Percentiles rank a stretch among this genome's conserved stretches.
Conservation (phyloP, 2,113 vertebrate species). For the Solenodon paradoxus region DNA sequence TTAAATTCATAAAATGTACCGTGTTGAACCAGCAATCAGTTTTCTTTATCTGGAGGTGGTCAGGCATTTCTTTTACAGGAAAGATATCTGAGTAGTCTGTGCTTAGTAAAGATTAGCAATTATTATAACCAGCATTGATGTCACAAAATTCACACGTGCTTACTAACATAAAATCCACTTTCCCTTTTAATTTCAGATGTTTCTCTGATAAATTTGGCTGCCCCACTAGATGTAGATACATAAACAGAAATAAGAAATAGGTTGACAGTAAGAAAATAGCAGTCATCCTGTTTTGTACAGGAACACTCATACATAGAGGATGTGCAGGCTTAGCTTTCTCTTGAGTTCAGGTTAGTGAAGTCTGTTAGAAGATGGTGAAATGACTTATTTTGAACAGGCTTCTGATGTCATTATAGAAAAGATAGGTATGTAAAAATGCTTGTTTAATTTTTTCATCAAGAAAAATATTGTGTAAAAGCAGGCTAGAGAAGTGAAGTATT, state of each 20-base stretch:
- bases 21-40: not conserved
- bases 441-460: not conserved
- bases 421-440: not conserved
- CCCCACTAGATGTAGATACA: not conserved
- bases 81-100: not conserved
- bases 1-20: not conserved
- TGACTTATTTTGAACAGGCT: conserved; percentile 6
- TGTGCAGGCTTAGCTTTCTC: not conserved
- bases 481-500: not conserved
- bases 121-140: not conserved
- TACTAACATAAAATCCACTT: not conserved
- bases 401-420: not conserved
- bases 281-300: not conserved
- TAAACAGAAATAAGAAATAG: not conserved
- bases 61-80: not conserved
- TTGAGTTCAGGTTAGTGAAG: not conserved
- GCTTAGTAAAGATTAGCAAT: not conserved
- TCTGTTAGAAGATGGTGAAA: not conserved
- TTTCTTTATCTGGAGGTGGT: not conserved
- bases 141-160: not conserved
- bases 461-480: not conserved
- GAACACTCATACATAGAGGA: not conserved
- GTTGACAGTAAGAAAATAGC: not conserved
- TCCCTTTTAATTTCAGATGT: not conserved
- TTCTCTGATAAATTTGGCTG: conserved; percentile 23